Conservation (phyloP, 2,797 vertebrate genomes). For the Nannoperca obscura region DNA sequence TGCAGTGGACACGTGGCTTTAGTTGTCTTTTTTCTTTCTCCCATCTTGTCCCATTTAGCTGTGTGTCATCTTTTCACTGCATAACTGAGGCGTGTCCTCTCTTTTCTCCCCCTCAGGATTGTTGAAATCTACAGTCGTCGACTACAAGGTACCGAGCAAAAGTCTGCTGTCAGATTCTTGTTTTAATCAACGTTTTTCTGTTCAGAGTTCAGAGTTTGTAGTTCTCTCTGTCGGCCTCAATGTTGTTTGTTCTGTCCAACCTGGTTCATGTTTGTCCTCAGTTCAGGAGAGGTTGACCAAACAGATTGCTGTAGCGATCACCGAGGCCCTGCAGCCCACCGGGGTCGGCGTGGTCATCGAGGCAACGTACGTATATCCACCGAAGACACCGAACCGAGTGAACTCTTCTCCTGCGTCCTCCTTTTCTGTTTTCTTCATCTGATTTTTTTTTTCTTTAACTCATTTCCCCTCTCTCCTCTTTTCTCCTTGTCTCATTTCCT, state of each 20-base stretch:
- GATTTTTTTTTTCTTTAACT: not conserved
- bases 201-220: not conserved
- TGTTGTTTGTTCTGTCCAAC: constrained; percentile 33
- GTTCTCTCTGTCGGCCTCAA: too few species aligned
- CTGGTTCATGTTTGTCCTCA: constrained; percentile 68
- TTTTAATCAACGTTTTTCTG: not conserved
- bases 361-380: constrained; percentile 88
- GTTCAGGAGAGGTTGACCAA: constrained; percentile 98
- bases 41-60: too few species aligned
- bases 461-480: not conserved
- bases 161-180: not conserved
- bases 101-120: constrained; percentile 84
- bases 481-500: not conserved
- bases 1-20: too few species aligned
- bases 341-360: constrained; percentile 96
- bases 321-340: constrained; percentile 93
- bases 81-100: not conserved
- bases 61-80: not conserved
- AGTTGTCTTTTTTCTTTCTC: accelerated
- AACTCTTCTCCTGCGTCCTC: not conserved
- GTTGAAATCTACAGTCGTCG: constrained; percentile 98
- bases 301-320: constrained; percentile 96
- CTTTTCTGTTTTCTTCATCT: not conserved
- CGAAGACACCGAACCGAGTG: too few species aligned
- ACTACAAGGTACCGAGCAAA: constrained; percentile 89